Conservation (phyloP, 2,113 vertebrate genomes). For the Stomatorhinus ivindoensis region DNA sequence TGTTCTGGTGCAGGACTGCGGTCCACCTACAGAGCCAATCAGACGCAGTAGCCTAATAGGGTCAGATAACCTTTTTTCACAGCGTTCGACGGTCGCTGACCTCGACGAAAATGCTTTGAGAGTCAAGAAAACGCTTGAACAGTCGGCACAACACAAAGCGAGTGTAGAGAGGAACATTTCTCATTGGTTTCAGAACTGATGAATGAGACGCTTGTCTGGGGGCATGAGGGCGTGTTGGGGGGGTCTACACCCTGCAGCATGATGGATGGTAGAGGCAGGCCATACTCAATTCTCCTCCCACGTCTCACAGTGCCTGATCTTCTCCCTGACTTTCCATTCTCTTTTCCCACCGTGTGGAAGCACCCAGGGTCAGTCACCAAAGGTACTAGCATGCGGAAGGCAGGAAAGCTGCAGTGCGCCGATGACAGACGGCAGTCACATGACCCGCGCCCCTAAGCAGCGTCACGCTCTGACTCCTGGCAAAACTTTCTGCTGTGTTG, state of each 20-base stretch:
- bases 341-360: not conserved
- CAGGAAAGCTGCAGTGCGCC: not conserved
- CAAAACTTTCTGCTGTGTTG: not conserved
- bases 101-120: not conserved
- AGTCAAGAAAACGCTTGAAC: not conserved
- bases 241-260: not conserved
- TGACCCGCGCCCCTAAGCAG: not conserved
- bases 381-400: not conserved
- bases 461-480: not conserved
- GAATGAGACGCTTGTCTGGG: not conserved
- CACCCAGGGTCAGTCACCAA: not conserved
- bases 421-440: not conserved
- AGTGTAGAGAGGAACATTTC: not conserved
- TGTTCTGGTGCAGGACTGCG: not conserved
- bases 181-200: not conserved
- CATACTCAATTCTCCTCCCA: not conserved
- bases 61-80: not conserved
- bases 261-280: not conserved
- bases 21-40: not conserved
- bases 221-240: not conserved
- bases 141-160: not conserved
- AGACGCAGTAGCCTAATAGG: not conserved
- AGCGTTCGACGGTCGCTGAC: not conserved
- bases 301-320: not conserved
- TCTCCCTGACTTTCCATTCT: not conserved